Percentiles rank a stretch among this genome's conserved stretches.
Conservation (phyloP, 2,113 vertebrate species). For the Mesembrinibis cayennensis region DNA sequence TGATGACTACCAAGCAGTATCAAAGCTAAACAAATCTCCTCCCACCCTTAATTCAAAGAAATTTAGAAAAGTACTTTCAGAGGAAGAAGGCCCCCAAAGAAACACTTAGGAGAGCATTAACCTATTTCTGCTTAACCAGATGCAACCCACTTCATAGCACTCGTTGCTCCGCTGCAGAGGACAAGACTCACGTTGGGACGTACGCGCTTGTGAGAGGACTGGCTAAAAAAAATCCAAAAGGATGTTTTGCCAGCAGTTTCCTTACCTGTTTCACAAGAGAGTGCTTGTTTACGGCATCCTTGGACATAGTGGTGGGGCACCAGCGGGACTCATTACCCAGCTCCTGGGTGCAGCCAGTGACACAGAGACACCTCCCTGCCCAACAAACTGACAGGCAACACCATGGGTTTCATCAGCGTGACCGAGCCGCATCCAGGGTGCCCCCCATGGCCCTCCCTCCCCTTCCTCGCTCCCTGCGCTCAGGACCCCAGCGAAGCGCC, state of each 20-base stretch:
- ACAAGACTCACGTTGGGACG: background rate
- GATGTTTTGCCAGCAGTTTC: background rate
- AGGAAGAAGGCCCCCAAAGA: background rate
- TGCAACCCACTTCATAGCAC: background rate
- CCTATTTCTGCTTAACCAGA: background rate
- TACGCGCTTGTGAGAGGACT: rapidly evolving
- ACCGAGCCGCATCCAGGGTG: background rate
- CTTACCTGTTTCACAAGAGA: background rate
- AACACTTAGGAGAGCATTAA: background rate
- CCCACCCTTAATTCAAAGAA: background rate
- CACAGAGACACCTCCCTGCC: background rate
- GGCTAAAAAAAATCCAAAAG: background rate
- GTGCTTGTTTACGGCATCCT: background rate
- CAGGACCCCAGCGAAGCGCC: background rate
- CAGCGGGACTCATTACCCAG: background rate
- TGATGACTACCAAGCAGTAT: background rate
- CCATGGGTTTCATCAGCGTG: background rate
- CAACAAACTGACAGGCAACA: background rate
- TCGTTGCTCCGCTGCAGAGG: background rate
- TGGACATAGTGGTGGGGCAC: background rate
- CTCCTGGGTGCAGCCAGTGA: background rate
- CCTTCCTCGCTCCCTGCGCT: background rate
- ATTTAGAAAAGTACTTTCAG: background rate
- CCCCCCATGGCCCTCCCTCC: rapidly evolving
- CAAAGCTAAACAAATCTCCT: background rate